Base-by-base conservation (phyloP, 1,140 invertebrate genomes). In the Oscheius sp. region DNA sequence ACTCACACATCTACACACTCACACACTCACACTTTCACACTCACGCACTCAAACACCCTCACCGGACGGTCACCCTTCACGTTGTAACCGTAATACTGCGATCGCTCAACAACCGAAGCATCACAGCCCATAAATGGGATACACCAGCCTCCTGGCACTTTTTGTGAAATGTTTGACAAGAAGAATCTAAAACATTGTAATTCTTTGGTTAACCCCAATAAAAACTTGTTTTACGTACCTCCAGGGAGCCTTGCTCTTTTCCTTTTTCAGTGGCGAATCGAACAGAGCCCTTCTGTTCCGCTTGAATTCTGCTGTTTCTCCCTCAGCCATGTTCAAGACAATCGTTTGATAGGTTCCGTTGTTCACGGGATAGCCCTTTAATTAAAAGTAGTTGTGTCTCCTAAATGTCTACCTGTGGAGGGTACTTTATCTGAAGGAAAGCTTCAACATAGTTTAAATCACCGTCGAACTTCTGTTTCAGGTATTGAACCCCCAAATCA, bases 71-170 rank as follows among this genome's bases (percentile, higher is more conserved):
- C 87, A 61, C 90, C 88, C 7, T 91, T 88, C 2, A 87, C 85
- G 31, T 90, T 88, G 79, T 89, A 91, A 2, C 91, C 88, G 81
- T 89, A 89, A 52, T 90, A 87, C 78, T 94, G 92, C 0, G 91
- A 90, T 26, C 92, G 88, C 63, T 89, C 82, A 2, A 91, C 89
- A 7, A 96, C 89, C 4, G 91, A 90, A 68, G 88, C 88, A 87
- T 97, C 94, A 28, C 91, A 87, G 4, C 91, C 91, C 0, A 88
- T 88, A 85, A 95, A 95, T 18, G 90, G 89, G 1, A 91, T 38
- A 78, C 90, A 91, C 89, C 90, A 94, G 18, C 88, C 88, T 52
- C 89, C 82, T 2, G 88, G 85, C 28, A 89, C 84, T 2, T 88
- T 75, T 65, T 87, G 89, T n/a, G n/a, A n/a, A n/a, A n/a, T n/a